A percentile compares a stretch with the other conserved stretches of the same genome.
Conservation (phyloP, 2,113 vertebrate species). For the Cyanoramphus novaezelandiae region DNA sequence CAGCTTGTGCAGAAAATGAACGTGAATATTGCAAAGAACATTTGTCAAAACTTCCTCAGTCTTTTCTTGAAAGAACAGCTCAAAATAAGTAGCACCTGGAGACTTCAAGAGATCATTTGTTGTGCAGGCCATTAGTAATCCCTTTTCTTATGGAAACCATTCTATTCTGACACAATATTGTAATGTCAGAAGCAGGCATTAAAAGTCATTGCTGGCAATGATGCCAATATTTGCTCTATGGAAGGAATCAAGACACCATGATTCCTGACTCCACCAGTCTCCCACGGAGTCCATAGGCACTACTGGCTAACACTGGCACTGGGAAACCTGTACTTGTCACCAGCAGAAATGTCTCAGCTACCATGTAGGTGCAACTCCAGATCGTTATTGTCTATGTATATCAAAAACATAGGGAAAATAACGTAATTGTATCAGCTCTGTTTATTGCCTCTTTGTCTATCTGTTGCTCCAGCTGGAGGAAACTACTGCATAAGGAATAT, state of each 20-base stretch:
- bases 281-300: neutral
- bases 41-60: neutral
- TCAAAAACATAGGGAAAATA: neutral
- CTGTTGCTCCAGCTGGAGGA: neutral
- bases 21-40: neutral
- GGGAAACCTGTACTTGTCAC: neutral
- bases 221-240: neutral
- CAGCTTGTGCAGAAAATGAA: neutral
- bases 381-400: neutral
- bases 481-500: neutral
- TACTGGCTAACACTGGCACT: neutral
- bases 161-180: neutral
- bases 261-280: neutral
- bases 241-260: rapidly evolving
- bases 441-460: neutral
- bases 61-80: neutral
- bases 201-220: neutral
- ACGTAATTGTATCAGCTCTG: neutral
- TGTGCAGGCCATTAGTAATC: neutral
- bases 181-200: neutral
- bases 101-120: neutral
- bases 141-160: neutral
- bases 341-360: neutral
- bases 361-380: neutral
- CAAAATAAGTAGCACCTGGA: neutral